Evolutionary conservation across 2,888 invertebrate species (phyloP).

Genomic region (Dichetophora obliterata): DNA sequence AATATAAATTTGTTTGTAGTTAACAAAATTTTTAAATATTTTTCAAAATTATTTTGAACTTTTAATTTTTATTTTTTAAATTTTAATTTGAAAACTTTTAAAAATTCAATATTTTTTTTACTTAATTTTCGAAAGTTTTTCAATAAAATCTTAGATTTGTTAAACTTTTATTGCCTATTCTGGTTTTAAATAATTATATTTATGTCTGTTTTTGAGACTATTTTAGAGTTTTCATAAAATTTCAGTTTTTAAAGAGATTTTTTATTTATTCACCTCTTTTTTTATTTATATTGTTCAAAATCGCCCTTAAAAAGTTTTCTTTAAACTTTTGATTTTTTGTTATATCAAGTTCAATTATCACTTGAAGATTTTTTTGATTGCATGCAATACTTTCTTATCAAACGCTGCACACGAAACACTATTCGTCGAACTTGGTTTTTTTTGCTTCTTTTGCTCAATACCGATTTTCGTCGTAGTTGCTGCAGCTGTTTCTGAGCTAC

Average conservation of each 20-base stretch:
- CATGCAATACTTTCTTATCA: constrained; percentile 56
- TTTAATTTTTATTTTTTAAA: neutral
- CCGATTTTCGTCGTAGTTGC: constrained; percentile 24
- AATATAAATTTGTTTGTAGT: neutral
- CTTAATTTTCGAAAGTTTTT: neutral
- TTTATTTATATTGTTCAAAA: too few relatives aligned
- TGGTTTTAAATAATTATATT: too few relatives aligned
- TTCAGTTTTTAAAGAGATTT: neutral
- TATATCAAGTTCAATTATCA: too few relatives aligned
- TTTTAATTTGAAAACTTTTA: neutral
- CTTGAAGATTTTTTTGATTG: constrained; percentile 59
- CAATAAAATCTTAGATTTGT: neutral
- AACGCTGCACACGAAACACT: constrained; percentile 35
- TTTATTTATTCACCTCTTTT: neutral
- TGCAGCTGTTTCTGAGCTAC: constrained; percentile 53
- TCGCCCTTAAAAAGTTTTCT: too few relatives aligned
- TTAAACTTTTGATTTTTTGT: neutral
- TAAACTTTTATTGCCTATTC: too few relatives aligned
- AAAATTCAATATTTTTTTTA: constrained; percentile 35
- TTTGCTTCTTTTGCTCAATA: constrained; percentile 41
- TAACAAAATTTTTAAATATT: neutral
- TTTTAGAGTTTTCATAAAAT: too few relatives aligned
- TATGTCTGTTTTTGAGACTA: too few relatives aligned
- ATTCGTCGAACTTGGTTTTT: constrained; percentile 36
- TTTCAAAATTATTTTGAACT: neutral